Evolutionary conservation across 2,888 invertebrate species (phyloP).

Genomic region (Griposia aprilina): DNA sequence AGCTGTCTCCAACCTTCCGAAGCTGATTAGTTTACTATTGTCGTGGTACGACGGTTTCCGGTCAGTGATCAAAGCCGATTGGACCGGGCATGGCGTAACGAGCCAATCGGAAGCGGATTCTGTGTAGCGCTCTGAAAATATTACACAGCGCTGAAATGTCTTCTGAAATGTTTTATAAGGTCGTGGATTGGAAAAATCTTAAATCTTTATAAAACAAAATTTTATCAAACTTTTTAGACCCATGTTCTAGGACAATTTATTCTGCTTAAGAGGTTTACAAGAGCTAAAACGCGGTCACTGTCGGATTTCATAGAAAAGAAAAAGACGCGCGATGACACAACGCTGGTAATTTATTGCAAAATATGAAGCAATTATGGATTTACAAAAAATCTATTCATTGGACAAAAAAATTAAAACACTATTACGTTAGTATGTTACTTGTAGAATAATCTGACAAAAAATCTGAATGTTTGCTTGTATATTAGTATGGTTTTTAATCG

Average conservation of each 20-base stretch:
- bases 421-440: no score
- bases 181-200: background rate
- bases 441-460: no score
- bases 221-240: background rate
- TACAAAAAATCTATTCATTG: no score
- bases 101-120: conserved; percentile 58
- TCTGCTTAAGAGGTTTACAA: background rate
- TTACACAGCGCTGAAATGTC: background rate
- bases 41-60: conserved; percentile 56
- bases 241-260: background rate
- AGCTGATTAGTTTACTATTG: conserved; percentile 24
- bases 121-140: conserved; percentile 19
- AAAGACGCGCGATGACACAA: no score
- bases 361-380: no score
- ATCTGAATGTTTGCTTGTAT: no score
- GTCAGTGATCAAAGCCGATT: conserved; percentile 60
- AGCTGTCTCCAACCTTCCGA: background rate
- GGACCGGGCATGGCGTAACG: conserved; percentile 63
- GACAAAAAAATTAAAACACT: no score
- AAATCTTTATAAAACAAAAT: background rate
- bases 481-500: no score
- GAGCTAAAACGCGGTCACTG: no score
- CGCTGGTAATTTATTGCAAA: no score
- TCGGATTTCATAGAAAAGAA: no score
- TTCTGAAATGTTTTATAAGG: conserved; percentile 5